Percentiles rank a stretch among this genome's conserved stretches.
Evolutionary conservation across 2,797 vertebrate species (phyloP).

Genomic region (Syngnathus rostellatus): DNA sequence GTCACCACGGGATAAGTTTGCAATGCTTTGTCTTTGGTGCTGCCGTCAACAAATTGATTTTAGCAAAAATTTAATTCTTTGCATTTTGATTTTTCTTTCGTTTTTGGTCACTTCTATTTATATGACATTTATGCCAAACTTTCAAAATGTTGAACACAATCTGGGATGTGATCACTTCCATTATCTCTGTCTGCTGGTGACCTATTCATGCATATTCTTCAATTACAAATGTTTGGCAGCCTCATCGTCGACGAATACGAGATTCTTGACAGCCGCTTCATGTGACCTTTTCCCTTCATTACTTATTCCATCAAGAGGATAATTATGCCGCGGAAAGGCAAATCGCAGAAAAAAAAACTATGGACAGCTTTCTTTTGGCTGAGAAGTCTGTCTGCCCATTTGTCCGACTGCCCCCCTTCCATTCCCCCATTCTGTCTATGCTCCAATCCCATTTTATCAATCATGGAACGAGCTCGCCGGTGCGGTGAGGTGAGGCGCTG

Average conservation of each 20-base stretch:
- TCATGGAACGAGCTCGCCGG: constrained; percentile 37
- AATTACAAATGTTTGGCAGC: constrained; percentile 1
- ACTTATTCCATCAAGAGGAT: constrained; percentile 49
- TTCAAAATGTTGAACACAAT: background rate
- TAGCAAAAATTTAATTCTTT: background rate
- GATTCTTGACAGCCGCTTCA: constrained; percentile 26
- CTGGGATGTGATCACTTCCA: background rate
- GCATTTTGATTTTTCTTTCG: background rate
- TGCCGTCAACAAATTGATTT: background rate
- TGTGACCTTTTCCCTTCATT: constrained; percentile 44
- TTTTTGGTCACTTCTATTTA: background rate
- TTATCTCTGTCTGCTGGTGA: background rate
- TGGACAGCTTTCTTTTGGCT: constrained; percentile 19
- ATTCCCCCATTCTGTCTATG: constrained; percentile 1
- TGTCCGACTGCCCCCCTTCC: background rate
- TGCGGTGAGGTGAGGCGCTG: constrained; percentile 29
- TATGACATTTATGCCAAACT: background rate
- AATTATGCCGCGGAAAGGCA: constrained; percentile 31
- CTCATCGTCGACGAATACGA: constrained; percentile 10
- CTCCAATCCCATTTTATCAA: constrained; percentile 28
- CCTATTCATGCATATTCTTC: constrained; percentile 5
- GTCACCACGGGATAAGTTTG: background rate
- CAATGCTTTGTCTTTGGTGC: too few relatives aligned
- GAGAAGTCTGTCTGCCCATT: background rate
- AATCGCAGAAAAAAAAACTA: constrained; percentile 23